Percentiles rank a stretch among this genome's conserved stretches.
These are phyloP conservation scores for Ceraclea dissimilis DNA, from an alignment of 2,888 invertebrate genomes.

Conservation along the genomic window DNA sequence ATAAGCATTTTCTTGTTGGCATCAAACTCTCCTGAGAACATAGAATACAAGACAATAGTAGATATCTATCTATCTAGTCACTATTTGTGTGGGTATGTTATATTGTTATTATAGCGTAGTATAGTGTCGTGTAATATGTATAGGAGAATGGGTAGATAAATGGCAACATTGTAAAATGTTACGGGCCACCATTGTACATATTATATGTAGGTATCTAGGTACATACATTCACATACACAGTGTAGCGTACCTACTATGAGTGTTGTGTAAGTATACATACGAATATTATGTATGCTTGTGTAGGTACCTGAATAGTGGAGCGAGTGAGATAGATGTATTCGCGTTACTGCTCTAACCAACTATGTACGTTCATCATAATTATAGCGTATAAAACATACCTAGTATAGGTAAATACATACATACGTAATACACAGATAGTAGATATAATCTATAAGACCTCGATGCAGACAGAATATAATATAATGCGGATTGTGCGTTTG, in stretches of 20 bases:
- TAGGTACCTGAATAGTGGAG: neutral
- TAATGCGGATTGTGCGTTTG: neutral
- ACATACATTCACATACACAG: neutral
- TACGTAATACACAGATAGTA: no score
- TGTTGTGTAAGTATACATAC: neutral
- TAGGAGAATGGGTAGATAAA: neutral
- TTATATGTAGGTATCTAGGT: neutral
- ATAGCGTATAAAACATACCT: no score
- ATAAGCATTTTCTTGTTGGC: neutral
- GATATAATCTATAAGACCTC: no score
- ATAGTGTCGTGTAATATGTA: no score
- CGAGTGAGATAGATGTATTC: no score
- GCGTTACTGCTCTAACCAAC: neutral
- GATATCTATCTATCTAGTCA: neutral
- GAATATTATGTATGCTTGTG: neutral
- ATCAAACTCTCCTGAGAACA: neutral
- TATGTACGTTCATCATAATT: no score
- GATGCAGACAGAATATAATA: no score
- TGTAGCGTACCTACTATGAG: no score
- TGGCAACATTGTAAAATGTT: slow-evolving; percentile 10
- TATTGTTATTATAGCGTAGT: neutral
- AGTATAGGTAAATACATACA: no score
- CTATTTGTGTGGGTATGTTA: neutral
- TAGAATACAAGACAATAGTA: neutral
- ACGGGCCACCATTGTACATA: slow-evolving; percentile 1